phyloP scores from a whole-genome alignment of 2,113 vertebrate species.

The Vicugna pacos region DNA sequence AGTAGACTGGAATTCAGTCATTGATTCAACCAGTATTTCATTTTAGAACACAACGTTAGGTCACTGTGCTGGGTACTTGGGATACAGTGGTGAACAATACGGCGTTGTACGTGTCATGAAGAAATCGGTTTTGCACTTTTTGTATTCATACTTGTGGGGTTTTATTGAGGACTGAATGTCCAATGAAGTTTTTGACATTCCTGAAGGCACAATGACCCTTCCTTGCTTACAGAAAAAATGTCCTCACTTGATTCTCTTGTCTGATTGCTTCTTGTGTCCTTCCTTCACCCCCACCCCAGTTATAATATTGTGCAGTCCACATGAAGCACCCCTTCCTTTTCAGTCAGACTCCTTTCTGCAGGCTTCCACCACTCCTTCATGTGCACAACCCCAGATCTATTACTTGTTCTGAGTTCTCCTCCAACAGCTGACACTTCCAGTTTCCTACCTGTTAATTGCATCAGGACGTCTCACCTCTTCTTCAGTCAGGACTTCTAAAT shows the following conservation, averaged over 20 bases:
- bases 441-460: not conserved
- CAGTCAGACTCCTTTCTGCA: not conserved
- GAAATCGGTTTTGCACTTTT: not conserved
- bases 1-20: slow-evolving; percentile 7
- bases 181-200: not conserved
- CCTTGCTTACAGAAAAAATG: not conserved
- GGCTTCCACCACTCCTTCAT: not conserved
- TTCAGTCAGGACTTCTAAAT: not conserved
- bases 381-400: not conserved
- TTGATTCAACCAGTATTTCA: not conserved
- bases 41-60: not conserved
- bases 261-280: not conserved
- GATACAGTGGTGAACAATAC: not conserved
- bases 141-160: not conserved
- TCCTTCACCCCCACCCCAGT: not conserved
- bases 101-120: not conserved
- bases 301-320: not conserved
- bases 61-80: not conserved
- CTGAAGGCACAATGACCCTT: not conserved
- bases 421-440: not conserved
- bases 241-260: not conserved
- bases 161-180: not conserved
- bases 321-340: not conserved
- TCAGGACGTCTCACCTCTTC: not conserved
- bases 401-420: not conserved